Percentiles rank a stretch among this genome's conserved stretches.
phyloP scores from a whole-genome alignment of 2,888 invertebrate genomes.

The Cyaniris semiargus region DNA sequence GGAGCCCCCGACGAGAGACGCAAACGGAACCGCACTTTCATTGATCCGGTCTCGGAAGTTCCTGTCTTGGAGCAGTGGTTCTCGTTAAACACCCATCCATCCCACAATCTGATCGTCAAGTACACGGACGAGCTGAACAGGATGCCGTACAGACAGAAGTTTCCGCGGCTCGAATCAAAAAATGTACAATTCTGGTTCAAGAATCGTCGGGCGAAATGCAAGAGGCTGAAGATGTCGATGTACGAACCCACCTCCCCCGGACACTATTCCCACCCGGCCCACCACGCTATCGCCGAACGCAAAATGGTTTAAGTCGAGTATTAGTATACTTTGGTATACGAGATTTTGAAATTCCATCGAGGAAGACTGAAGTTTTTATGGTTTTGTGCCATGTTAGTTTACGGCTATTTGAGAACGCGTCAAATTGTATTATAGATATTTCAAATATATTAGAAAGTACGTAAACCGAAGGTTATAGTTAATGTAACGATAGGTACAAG shows the following conservation, averaged over 20 bases:
- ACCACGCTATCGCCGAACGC: slow-evolving; percentile 78
- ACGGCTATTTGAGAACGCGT: slow-evolving; percentile 50
- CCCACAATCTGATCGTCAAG: slow-evolving; percentile 97
- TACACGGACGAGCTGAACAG: slow-evolving; percentile 98
- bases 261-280: slow-evolving; percentile 80
- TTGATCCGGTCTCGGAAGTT: slow-evolving; percentile 99
- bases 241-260: slow-evolving; percentile 87
- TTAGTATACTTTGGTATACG: slow-evolving; percentile 29
- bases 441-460: slow-evolving; percentile 20
- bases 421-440: slow-evolving; percentile 32
- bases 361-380: slow-evolving; percentile 74
- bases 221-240: slow-evolving; percentile 94
- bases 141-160: slow-evolving; percentile 98
- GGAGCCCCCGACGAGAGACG: slow-evolving; percentile 91
- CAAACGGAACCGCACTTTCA: slow-evolving; percentile 98
- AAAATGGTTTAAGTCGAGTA: slow-evolving; percentile 62
- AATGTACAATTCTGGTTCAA: slow-evolving; percentile 99
- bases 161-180: slow-evolving; percentile 98
- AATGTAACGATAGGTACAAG: slow-evolving; percentile 12
- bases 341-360: slow-evolving; percentile 50
- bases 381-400: slow-evolving; percentile 79
- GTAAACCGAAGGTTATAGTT: slow-evolving; percentile 13
- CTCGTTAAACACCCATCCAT: slow-evolving; percentile 98
- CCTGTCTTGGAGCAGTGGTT: slow-evolving; percentile 97
- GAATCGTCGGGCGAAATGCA: slow-evolving; percentile 98